These are phyloP conservation scores for Drosophila pachea DNA, from an alignment of 1,140 invertebrate genomes.

Conservation along the genomic window DNA sequence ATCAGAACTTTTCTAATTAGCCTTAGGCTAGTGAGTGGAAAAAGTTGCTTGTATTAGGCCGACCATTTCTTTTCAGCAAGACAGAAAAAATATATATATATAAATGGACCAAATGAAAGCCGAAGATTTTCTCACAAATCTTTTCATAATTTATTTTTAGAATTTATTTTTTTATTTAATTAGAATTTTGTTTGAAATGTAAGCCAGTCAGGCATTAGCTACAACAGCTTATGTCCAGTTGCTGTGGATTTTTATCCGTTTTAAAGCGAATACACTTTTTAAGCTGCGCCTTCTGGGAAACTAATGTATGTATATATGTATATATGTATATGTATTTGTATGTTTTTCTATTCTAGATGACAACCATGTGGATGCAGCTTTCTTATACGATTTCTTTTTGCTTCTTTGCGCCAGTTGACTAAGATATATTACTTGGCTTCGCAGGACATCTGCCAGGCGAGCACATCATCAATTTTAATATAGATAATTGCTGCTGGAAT, in stretches of 20 bases:
- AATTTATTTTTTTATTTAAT: slow-evolving; percentile 12
- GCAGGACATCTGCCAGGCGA: not conserved
- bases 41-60: slow-evolving; percentile 16
- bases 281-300: not conserved
- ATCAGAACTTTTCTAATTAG: slow-evolving; percentile 41
- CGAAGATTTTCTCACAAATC: slow-evolving; percentile 17
- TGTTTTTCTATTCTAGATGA: not conserved
- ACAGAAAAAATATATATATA: slow-evolving; percentile 5
- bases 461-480: slow-evolving; percentile 16
- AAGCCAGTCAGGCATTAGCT: slow-evolving; percentile 5
- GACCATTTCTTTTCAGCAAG: not conserved
- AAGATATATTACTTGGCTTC: slow-evolving; percentile 3
- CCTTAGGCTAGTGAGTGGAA: not conserved
- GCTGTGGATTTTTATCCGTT: slow-evolving; percentile 8
- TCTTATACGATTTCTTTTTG: slow-evolving; percentile 2
- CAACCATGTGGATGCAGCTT: not conserved
- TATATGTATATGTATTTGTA: not conserved
- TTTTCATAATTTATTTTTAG: not conserved
- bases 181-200: slow-evolving; percentile 28
- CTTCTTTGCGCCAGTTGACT: not conserved
- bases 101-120: slow-evolving; percentile 4
- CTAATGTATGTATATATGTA: not conserved
- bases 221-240: not conserved
- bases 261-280: slow-evolving; percentile 1
- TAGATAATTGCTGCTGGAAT: slow-evolving; percentile 9